Evolutionary conservation across 2,888 invertebrate genomes (phyloP), one percentile per base, ranked within the genome.

Genomic region (Meganola albula): DNA sequence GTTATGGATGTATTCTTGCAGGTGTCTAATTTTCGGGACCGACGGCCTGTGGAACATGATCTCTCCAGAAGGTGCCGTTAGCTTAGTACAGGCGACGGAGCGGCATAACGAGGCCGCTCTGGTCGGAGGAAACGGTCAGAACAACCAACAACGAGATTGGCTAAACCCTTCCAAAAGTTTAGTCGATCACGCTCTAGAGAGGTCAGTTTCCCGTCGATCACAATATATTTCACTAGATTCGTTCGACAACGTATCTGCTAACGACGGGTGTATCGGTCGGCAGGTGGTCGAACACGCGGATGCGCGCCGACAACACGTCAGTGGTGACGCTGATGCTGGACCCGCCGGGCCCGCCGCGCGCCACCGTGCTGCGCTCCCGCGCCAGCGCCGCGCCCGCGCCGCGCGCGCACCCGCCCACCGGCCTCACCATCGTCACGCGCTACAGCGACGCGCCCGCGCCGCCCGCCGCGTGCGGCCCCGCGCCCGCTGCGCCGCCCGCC

Each of bases 21-120:
- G 94, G 53, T 99, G 98, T 84, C 87, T 99, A 23, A 93, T 99
- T 48, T 93, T 99, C 60, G 98, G 97, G 32, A 97, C 98, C 0
- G 99, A 99, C 75, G 99, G 99, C 0, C 83, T 99, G 18, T 99
- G 97, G 94, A 99, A 99, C 77, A 97, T 99, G 90, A 83, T 99
- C 44, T 91, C 91, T 1, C 90, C 97, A 0, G 90, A 92, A 51
- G 91, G 92, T 46, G 94, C 97, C 0, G 95, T 97, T 4, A 90
- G 91, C 33, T 89, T 95, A 40, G 96, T 97, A 1, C 93, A 93
- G 53, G 90, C 91, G 24, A 93, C 94, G 0, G 96, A 95, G 70
- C 84, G 88, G 18, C 92, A 93, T 53, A 95, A 95, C 63, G 94
- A 94, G 57, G 90, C 89, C 7, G 88, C 88, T 0, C 70, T 89